Evolutionary conservation across 1,140 invertebrate species (phyloP).

Genomic region (Samia ricini): DNA sequence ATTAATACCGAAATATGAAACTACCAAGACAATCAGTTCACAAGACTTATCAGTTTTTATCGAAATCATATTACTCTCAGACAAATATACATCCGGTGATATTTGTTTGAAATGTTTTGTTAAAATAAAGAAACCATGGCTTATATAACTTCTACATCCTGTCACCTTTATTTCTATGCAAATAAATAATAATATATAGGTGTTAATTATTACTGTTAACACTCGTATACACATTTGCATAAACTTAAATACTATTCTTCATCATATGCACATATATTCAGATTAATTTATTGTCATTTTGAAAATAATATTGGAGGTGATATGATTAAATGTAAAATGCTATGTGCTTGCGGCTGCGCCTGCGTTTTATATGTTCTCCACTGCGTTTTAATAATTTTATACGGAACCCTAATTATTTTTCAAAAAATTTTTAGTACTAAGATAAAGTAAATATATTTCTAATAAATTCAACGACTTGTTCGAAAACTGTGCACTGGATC

Average conservation of each 20-base stretch:
- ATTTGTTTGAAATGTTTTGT: too few relatives aligned
- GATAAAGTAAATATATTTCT: too few relatives aligned
- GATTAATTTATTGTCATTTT: neutral
- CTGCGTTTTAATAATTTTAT: too few relatives aligned
- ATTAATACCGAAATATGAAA: too few relatives aligned
- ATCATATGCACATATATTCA: neutral
- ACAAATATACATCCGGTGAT: neutral
- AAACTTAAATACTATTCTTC: neutral
- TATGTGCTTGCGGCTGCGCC: too few relatives aligned
- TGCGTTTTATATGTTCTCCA: too few relatives aligned
- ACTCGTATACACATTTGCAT: neutral
- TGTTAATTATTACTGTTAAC: neutral
- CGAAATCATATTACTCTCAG: neutral
- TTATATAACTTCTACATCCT: neutral
- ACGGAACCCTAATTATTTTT: too few relatives aligned
- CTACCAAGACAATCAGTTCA: too few relatives aligned
- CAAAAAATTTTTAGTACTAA: too few relatives aligned
- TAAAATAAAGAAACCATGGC: too few relatives aligned
- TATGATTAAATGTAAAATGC: neutral
- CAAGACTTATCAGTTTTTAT: neutral
- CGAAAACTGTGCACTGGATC: too few relatives aligned
- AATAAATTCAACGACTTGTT: too few relatives aligned
- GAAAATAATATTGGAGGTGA: neutral
- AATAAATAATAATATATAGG: neutral
- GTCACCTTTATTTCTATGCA: neutral